These are phyloP conservation scores for Myzus persicae DNA, from an alignment of 1,140 invertebrate species.

Conservation along the genomic window DNA sequence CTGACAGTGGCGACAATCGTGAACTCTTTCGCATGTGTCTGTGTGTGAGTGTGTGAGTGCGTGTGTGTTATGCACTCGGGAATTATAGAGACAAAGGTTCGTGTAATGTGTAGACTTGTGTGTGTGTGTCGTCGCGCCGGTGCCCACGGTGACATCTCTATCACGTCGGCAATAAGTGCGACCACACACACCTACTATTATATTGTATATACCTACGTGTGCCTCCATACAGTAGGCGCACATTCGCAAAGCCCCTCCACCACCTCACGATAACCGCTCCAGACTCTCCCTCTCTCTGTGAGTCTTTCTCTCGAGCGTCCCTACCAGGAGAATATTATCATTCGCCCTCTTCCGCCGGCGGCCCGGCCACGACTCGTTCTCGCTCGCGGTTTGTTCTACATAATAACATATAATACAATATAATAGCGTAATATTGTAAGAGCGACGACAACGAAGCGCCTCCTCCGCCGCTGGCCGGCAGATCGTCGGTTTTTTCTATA, in stretches of 20 bases:
- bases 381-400: neutral
- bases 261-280: neutral
- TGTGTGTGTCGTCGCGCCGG: neutral
- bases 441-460: neutral
- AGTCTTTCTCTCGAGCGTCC: too few species aligned
- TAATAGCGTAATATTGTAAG: neutral
- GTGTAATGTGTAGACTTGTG: neutral
- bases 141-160: conserved; percentile 54
- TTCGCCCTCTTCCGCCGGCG: neutral
- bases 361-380: neutral
- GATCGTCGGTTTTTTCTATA: neutral
- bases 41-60: neutral
- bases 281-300: neutral
- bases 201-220: neutral
- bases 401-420: neutral
- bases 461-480: neutral
- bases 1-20: conserved; percentile 24
- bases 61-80: neutral
- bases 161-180: conserved; percentile 53
- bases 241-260: neutral
- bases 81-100: conserved; percentile 35
- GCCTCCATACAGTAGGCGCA: neutral
- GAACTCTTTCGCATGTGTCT: neutral
- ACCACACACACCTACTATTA: conserved; percentile 48
- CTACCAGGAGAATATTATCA: neutral